Conservation (phyloP, 1,140 invertebrate species). For the Bradynema listronoti region DNA sequence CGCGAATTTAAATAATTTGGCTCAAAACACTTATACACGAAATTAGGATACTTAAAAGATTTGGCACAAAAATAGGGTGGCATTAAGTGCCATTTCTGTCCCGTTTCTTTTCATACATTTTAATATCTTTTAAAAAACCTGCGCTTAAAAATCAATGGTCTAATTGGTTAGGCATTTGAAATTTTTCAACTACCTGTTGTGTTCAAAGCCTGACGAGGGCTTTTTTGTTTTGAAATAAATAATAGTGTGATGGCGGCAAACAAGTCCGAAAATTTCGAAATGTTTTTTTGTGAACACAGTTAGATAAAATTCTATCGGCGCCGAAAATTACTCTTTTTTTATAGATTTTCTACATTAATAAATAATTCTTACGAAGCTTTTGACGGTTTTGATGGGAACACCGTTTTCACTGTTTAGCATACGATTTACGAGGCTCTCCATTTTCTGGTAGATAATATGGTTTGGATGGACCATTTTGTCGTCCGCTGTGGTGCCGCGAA, state of each 20-base stretch:
- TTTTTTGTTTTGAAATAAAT: conserved; percentile 17
- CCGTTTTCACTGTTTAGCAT: conserved; percentile 91
- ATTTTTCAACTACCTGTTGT: too few species aligned
- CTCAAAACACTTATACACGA: not conserved
- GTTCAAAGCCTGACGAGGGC: too few species aligned
- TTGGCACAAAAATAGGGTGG: too few species aligned
- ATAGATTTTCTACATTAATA: conserved; percentile 8
- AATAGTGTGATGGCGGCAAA: not conserved
- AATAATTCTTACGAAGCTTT: conserved; percentile 80
- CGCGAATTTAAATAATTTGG: not conserved
- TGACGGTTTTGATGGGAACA: conserved; percentile 91
- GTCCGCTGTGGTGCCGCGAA: conserved; percentile 31
- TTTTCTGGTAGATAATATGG: conserved; percentile 63
- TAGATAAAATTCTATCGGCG: not conserved
- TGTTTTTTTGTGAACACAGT: not conserved
- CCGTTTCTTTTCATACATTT: too few species aligned
- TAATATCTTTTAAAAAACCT: too few species aligned
- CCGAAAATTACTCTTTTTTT: not conserved
- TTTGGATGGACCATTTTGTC: conserved; percentile 53
- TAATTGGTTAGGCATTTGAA: too few species aligned
- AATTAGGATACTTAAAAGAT: too few species aligned
- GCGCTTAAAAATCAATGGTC: too few species aligned
- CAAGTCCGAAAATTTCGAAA: not conserved
- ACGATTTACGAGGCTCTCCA: conserved; percentile 84
- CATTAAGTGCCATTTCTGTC: too few species aligned